phyloP scores from a whole-genome alignment of 2,797 vertebrate genomes.

The Chaunax sp. region DNA sequence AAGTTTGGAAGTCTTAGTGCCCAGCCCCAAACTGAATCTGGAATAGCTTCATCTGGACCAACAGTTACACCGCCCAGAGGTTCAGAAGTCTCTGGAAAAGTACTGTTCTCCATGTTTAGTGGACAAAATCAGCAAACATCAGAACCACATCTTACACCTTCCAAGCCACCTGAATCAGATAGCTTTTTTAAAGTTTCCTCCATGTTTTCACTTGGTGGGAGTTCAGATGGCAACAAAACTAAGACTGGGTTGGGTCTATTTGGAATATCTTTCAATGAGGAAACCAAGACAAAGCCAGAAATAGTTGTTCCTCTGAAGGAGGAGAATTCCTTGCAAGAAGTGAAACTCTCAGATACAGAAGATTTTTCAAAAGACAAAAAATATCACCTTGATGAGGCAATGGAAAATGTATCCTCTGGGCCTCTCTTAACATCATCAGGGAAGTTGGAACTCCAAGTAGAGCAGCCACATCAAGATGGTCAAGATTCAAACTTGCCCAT shows the following conservation, averaged over 20 bases:
- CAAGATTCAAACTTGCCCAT: slow-evolving; percentile 37
- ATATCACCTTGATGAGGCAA: slow-evolving; percentile 9
- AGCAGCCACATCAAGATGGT: slow-evolving; percentile 37
- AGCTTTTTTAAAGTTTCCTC: slow-evolving; percentile 77
- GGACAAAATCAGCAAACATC: slow-evolving; percentile 63
- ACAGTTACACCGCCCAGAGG: slow-evolving; percentile 32
- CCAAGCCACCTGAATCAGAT: slow-evolving; percentile 73
- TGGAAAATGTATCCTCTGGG: slow-evolving; percentile 21
- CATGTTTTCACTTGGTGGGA: slow-evolving; percentile 76
- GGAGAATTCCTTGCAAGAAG: slow-evolving; percentile 21
- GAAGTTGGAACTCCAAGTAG: slow-evolving; percentile 31
- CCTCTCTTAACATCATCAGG: slow-evolving; percentile 5
- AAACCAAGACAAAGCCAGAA: slow-evolving; percentile 70
- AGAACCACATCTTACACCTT: slow-evolving; percentile 32
- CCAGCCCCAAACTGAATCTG: slow-evolving; percentile 57
- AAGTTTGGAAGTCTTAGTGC: slow-evolving; percentile 75
- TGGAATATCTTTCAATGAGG: slow-evolving; percentile 77
- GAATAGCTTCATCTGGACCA: slow-evolving; percentile 41
- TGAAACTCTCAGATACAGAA: slow-evolving; percentile 25
- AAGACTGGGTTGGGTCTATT: slow-evolving; percentile 80
- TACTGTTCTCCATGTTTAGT: slow-evolving; percentile 74
- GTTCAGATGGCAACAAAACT: slow-evolving; percentile 77
- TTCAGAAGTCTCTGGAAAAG: slow-evolving; percentile 65
- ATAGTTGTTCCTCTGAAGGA: slow-evolving; percentile 31
- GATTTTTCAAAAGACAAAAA: slow-evolving; percentile 32